Evolutionary conservation across 2,113 vertebrate species (phyloP), one percentile per base, ranked within the genome.

Genomic region (Phalacrocorax carbo): DNA sequence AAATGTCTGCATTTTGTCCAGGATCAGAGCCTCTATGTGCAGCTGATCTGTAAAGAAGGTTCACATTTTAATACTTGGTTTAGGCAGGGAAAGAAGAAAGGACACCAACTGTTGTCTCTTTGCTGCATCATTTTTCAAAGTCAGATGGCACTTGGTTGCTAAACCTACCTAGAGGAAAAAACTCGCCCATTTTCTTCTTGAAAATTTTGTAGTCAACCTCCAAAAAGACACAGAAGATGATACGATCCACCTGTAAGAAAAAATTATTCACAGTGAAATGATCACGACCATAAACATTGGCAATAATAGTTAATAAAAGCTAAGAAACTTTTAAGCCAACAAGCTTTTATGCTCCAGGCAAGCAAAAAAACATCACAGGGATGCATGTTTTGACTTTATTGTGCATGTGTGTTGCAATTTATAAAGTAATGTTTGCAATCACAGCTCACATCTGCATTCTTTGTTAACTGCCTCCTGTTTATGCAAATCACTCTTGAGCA

Each of bases 191-290:
- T 98, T 99, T 99, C 97, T 99, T 99, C 98, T 99, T 99, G 98
- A 99, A 99, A 98, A 99, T 99, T 98, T 98, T 98, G 97, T 98
- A 99, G 97, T 99, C 99, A 21, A 99, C 98, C 96, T 99, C 99
- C 93, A 99, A 98, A 98, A 99, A 99, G 97, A 99, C 99, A 7
- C 99, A 99, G 98, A 99, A 99, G 98, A 99, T 99, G 97, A 99
- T 98, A 68, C 99, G 99, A 96, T 99, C 99, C 96, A 99, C 98
- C 99, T 99, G 98, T 30, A 98, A 95, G 92, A 95, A 93, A 98
- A 86, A 97, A 96, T 96, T 23, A 86, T 66, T 90, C 86, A 94
- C 64, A 88, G 48, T 97, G 62, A 96, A 95, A 95, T 4, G 18
- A 85, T 25, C 4, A 5, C 17, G n/a, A 75, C 20, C 60, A 70